These are phyloP conservation scores for Leptopilina boulardi DNA, from an alignment of 1,140 invertebrate species.

Conservation along the genomic window DNA sequence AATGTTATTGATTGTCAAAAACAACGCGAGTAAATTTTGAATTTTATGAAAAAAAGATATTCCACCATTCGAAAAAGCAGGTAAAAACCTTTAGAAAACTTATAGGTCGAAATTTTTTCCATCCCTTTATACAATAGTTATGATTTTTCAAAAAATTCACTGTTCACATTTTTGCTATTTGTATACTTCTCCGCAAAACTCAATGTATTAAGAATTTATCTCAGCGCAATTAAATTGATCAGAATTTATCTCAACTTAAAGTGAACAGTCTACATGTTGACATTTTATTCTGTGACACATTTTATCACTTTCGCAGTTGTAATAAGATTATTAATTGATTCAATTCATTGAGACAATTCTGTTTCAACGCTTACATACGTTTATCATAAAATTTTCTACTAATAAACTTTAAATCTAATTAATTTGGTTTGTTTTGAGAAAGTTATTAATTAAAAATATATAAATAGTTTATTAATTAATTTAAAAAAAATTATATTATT, in stretches of 20 bases:
- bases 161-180: no score
- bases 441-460: neutral
- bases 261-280: neutral
- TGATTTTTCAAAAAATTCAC: no score
- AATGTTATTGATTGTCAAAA: no score
- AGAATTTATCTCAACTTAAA: neutral
- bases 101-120: no score
- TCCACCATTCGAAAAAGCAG: no score
- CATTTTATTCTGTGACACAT: neutral
- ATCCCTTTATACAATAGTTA: no score
- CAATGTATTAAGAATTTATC: no score
- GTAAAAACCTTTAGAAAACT: no score
- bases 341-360: neutral
- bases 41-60: no score
- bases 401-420: neutral
- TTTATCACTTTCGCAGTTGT: slow-evolving; percentile 3
- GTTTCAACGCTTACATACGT: neutral
- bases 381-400: no score
- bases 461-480: neutral
- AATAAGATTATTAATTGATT: neutral
- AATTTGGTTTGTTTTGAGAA: neutral
- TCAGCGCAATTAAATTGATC: neutral
- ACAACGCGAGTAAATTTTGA: no score
- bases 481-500: neutral
- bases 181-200: no score